A percentile compares a stretch with the other conserved stretches of the same genome.
These are phyloP conservation scores for Petrolisthes manimaculis DNA, from an alignment of 2,888 invertebrate species.

Conservation along the genomic window DNA sequence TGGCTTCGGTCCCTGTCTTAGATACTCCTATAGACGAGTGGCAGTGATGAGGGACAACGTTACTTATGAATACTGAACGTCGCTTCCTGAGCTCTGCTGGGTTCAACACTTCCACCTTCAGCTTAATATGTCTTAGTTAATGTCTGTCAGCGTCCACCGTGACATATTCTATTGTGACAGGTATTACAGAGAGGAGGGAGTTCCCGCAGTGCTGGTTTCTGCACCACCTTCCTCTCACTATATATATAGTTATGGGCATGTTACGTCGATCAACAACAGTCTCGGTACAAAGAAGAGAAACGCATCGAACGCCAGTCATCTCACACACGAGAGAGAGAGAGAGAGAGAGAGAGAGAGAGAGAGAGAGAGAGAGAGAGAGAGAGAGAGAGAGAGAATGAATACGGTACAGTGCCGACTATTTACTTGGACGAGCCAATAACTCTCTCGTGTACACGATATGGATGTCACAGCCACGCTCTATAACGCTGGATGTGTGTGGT, in stretches of 20 bases:
- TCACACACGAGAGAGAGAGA: background rate
- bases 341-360: constrained; percentile 40
- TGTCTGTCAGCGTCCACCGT: too few relatives aligned
- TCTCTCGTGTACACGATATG: background rate
- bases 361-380: constrained; percentile 17
- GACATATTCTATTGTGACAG: too few relatives aligned
- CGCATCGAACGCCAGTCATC: background rate
- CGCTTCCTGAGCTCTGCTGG: too few relatives aligned
- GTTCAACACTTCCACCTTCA: too few relatives aligned
- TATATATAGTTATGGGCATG: too few relatives aligned
- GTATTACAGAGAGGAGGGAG: background rate
- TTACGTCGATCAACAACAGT: too few relatives aligned
- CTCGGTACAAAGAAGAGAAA: too few relatives aligned
- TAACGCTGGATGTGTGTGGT: too few relatives aligned
- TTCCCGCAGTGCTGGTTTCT: background rate
- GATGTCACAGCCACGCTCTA: background rate
- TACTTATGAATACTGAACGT: constrained; percentile 45
- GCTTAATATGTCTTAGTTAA: too few relatives aligned
- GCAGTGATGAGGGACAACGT: constrained; percentile 59
- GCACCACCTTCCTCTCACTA: too few relatives aligned
- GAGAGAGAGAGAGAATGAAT: constrained; percentile 35
- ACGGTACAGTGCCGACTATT: background rate
- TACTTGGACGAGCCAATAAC: background rate
- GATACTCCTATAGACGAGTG: constrained; percentile 52
- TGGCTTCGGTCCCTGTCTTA: constrained; percentile 68